Evolutionary conservation across 2,797 vertebrate genomes (phyloP).

Genomic region (Hydrophis major): DNA sequence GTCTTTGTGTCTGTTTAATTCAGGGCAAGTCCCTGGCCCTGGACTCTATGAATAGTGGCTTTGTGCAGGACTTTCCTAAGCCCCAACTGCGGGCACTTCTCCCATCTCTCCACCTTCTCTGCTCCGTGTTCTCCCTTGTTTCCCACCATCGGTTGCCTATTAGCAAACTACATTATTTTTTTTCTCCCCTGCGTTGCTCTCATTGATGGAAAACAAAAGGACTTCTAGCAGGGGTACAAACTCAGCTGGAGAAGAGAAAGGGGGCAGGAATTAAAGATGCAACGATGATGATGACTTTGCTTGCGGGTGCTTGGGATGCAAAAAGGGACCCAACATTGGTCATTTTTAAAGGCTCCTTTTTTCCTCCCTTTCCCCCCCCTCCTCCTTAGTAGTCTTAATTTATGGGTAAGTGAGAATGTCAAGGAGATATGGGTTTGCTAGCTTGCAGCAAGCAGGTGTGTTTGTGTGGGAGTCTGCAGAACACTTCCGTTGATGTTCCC

Average conservation of each 20-base stretch:
- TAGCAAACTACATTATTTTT: slow-evolving; percentile 72
- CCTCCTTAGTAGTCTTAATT: neutral
- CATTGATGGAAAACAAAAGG: slow-evolving; percentile 54
- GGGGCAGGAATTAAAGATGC: slow-evolving; percentile 47
- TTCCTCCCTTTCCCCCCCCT: accelerated
- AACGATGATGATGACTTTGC: neutral
- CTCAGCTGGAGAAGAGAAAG: slow-evolving; percentile 51
- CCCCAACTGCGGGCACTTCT: slow-evolving; percentile 63
- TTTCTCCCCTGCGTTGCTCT: slow-evolving; percentile 58
- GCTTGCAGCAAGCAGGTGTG: neutral
- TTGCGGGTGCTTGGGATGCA: slow-evolving; percentile 41
- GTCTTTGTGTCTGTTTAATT: slow-evolving; percentile 76
- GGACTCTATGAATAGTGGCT: slow-evolving; percentile 72
- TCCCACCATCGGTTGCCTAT: slow-evolving; percentile 69
- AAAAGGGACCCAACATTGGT: neutral
- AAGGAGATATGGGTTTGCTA: neutral
- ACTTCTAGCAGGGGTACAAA: slow-evolving; percentile 44
- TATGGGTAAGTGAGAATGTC: neutral
- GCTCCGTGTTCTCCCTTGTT: slow-evolving; percentile 61
- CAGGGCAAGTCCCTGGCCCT: slow-evolving; percentile 69
- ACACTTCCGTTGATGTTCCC: neutral
- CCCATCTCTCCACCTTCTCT: slow-evolving; percentile 64
- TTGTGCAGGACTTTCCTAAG: slow-evolving; percentile 70
- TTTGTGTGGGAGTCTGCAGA: neutral
- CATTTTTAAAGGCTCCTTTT: neutral